These are phyloP conservation scores for Daktulosphaira vitifoliae DNA, from an alignment of 1,140 invertebrate species.

Conservation along the genomic window DNA sequence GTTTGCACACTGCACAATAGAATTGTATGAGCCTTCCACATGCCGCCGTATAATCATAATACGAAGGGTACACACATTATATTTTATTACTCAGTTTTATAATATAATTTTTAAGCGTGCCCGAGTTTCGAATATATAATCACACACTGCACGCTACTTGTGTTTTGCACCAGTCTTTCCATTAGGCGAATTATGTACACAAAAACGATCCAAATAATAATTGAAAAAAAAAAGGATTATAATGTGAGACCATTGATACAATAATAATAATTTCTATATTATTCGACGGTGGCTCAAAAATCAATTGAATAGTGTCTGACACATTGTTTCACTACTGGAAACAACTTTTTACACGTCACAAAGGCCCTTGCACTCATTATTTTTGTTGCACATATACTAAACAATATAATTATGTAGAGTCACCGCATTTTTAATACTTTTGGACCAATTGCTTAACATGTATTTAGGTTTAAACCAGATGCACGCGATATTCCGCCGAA, in stretches of 20 bases:
- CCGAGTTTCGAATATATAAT: slow-evolving; percentile 1
- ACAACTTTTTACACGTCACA: neutral
- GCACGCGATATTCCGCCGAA: slow-evolving; percentile 20
- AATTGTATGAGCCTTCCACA: neutral
- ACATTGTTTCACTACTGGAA: slow-evolving; percentile 10
- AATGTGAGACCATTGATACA: too few relatives aligned
- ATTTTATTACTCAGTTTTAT: neutral
- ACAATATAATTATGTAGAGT: slow-evolving; percentile 5
- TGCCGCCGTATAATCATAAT: neutral
- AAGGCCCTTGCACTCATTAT: neutral
- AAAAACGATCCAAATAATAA: neutral
- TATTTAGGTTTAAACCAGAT: neutral
- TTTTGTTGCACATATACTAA: neutral
- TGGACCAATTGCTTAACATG: neutral
- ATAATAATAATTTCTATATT: slow-evolving; percentile 30
- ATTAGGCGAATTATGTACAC: slow-evolving; percentile 3
- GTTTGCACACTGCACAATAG: slow-evolving; percentile 2
- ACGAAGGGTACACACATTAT: neutral
- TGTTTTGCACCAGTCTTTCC: slow-evolving; percentile 19
- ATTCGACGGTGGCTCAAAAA: neutral
- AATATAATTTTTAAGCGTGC: neutral
- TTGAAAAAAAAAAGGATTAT: slow-evolving; percentile 8
- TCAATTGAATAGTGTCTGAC: neutral
- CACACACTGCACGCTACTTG: slow-evolving; percentile 14
- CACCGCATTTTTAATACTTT: slow-evolving; percentile 8